Conservation (phyloP, 1,140 invertebrate genomes). For the Drosophila baimaii region DNA sequence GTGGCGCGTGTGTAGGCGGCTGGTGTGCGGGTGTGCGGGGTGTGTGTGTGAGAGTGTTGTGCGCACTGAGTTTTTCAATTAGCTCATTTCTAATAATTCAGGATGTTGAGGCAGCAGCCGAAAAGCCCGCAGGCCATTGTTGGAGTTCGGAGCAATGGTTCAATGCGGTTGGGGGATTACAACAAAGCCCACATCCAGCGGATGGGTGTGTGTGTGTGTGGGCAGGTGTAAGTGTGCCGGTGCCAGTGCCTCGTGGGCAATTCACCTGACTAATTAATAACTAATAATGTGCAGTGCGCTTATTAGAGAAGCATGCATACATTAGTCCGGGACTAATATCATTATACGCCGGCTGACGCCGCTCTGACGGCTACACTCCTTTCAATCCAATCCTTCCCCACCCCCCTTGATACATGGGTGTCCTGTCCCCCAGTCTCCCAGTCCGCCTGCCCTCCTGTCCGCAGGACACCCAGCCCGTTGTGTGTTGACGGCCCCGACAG, state of each 20-base stretch:
- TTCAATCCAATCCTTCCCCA: neutral
- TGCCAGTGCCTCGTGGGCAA: constrained; percentile 38
- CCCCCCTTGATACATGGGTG: too few relatives aligned
- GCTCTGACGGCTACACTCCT: neutral
- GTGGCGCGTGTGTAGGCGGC: constrained; percentile 6
- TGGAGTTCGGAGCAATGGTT: constrained; percentile 23
- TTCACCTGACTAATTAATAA: constrained; percentile 75
- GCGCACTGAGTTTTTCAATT: constrained; percentile 73
- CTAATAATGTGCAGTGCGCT: constrained; percentile 82
- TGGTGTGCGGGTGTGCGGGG: neutral
- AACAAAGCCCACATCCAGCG: constrained; percentile 46
- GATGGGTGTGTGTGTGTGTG: neutral
- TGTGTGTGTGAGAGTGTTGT: constrained; percentile 1
- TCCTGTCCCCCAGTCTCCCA: neutral
- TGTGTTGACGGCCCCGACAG: constrained; percentile 27
- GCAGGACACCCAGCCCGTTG: neutral
- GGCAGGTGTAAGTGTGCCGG: neutral
- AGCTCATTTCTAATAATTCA: constrained; percentile 70
- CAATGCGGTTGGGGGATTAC: constrained; percentile 42
- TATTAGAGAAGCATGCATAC: constrained; percentile 74
- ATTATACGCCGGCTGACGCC: constrained; percentile 52
- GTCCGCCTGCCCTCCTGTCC: neutral
- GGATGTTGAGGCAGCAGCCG: constrained; percentile 27
- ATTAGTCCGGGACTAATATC: constrained; percentile 74
- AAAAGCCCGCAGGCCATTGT: constrained; percentile 57